Base-by-base conservation (phyloP, 2,797 vertebrate species). In the Sebastes hubbsi region DNA sequence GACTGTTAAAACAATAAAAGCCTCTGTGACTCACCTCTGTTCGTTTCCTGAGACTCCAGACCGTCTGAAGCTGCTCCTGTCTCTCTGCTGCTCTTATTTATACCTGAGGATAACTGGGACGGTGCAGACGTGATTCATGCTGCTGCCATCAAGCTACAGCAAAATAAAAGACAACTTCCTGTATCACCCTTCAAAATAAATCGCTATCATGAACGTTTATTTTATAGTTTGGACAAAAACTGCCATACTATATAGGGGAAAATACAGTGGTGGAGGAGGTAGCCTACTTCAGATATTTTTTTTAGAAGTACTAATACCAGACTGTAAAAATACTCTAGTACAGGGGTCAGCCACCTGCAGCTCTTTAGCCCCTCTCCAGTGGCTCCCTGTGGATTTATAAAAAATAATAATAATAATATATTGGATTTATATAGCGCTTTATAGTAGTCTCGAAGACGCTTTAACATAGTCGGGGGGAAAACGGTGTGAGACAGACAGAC, bases 101-200 rank as follows among this genome's bases (percentile, higher is more conserved):
- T 95, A 94, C 69, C 78, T 22, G 74, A 27, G 82, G 89, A 74
- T 81, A 78, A 81, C 87, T 22, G 83, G 80, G 87, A 90, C 74
- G 84, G 85, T 85, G 81, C 80, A 82, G 59, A 82, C 85, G 88
- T 93, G 94, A 94, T 90, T 92, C 89, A 89, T 54, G 73, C 72
- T 12, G 6, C 62, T 10, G 3, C 49, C 4, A 59, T 81, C 76
- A 67, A 54, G 12, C 4, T 6, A 0, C 58, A 0, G 13, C 6
- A 7, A 25, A 8, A 2, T 2, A 8, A 22, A 2, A 8, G 1
- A 0, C 4, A 0, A 1, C 6, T 62, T 92, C 89, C 86, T 8
- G 62, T 8, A 0, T 0, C 1, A 0, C 1, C 11, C 32, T 88
- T 90, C 87, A 89, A 77, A 91, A 86, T 90, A 92, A 29, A 71